phyloP scores from a whole-genome alignment of 2,113 vertebrate species.

The Leptocoma aspasia region DNA sequence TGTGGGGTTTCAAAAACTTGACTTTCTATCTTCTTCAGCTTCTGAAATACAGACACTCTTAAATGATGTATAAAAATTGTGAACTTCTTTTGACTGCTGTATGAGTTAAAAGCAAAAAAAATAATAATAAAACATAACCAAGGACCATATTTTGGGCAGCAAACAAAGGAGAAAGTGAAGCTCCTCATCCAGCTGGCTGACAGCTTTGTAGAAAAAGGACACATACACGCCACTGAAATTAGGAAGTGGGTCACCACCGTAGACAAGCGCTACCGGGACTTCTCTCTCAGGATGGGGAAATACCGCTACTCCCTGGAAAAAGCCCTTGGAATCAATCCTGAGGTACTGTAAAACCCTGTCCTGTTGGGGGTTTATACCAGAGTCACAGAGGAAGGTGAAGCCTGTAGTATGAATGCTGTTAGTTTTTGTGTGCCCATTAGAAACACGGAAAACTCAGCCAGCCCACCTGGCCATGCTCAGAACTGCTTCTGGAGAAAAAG shows the following conservation, averaged over 20 bases:
- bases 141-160: conserved; percentile 74
- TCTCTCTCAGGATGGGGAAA: conserved; percentile 91
- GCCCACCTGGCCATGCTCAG: neutral
- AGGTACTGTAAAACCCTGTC: conserved; percentile 73
- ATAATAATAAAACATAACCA: conserved; percentile 32
- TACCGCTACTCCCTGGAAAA: conserved; percentile 89
- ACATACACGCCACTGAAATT: conserved; percentile 91
- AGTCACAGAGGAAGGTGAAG: neutral
- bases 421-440: accelerated
- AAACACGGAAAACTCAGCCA: neutral
- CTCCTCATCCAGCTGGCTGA: conserved; percentile 96
- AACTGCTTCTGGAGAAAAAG: neutral
- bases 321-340: conserved; percentile 90
- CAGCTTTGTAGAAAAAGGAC: conserved; percentile 95
- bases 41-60: neutral
- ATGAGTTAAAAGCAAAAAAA: conserved; percentile 11
- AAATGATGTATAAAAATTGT: neutral
- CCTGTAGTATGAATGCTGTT: neutral
- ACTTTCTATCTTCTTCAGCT: neutral
- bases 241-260: conserved; percentile 95
- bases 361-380: neutral
- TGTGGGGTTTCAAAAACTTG: neutral
- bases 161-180: conserved; percentile 98
- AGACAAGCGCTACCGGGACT: conserved; percentile 94
- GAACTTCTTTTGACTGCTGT: neutral